Evolutionary conservation across 2,113 vertebrate genomes (phyloP), one percentile per base, ranked within the genome.

Genomic region (Brachyhypopomus gauderio): DNA sequence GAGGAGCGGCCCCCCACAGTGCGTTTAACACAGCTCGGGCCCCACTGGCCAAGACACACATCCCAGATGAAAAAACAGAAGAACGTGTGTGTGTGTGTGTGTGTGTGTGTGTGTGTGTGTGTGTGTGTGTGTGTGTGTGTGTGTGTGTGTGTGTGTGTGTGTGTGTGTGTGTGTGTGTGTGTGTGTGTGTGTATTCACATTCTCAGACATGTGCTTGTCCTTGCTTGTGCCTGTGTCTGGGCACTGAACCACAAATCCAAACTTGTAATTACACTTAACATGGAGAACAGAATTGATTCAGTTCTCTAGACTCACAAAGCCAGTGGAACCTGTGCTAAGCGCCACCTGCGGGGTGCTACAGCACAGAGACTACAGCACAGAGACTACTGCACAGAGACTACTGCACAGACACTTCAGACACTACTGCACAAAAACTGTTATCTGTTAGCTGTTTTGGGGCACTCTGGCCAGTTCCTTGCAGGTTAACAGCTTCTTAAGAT

Each of bases 21-120:
- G n/a, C 27, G 67, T 71, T 79, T 83, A 74, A 78, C 64, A 36
- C 22, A 59, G 58, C 12, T 38, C 34, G 48, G 41, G 34, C 60
- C 64, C 76, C 38, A 3, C 4, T 20, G 62, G 52, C 41, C 63
- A 78, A 80, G 27, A 62, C 70, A 19, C 76, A 84, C 48, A 58
- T 80, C 48, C 19, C 48, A 86, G 23, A 67, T 60, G 38, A 79
- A 85, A 81, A 86, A 82, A 85, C 72, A 78, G 63, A 62, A 88
- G 87, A 85, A 87, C 20, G 55, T 23, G 22, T 70, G 36, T 36
- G 2, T 34, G 19, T 63, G 74, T 60, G 58, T 38, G 19, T 77
- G 5, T 45, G 30, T 59, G 56, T 66, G 62, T 73, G 25, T 67
- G n/a, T 78, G 30, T 52, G 34, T 77, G 59, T 34, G 25, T 22